Evolutionary conservation across 2,888 invertebrate genomes (phyloP), one percentile per base, ranked within the genome.

Genomic region (Sabatieria punctata): DNA sequence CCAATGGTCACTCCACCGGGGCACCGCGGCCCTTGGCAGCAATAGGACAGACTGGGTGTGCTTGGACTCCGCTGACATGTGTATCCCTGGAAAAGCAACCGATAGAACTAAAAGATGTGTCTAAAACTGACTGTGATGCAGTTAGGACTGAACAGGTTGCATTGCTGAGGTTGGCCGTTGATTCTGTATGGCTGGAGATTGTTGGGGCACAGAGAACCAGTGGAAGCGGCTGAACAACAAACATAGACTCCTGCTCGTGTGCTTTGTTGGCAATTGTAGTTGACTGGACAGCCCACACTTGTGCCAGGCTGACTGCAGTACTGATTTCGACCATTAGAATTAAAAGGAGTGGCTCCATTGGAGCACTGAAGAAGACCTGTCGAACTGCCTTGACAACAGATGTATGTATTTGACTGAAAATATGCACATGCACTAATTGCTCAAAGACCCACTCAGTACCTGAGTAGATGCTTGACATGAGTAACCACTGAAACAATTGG

Each of bases 21-120:
- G 33, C 47, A 47, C 3, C 27, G 18, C 19, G 42, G 37, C 19
- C 13, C 23, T 24, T 41, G 43, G 40, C 47, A 49, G 30, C 49
- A 47, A n/a, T 43, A 37, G 22, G 3, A 6, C 21, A 18, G 41
- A 8, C 11, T 19, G 2, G 39, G 4, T 21, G 23, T 35, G 26
- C 13, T 13, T 4, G 33, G 18, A n/a, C 15, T 8, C 19, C 25
- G 36, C 8, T 27, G 37, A 24, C 47, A 47, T 4, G 4, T 22
- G 43, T 47, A 43, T 2, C 47, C 47, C 43, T 47, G 35, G 2
- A 22, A 4, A 30, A 11, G n/a, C n/a, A n/a, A n/a, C n/a, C n/a
- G n/a, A n/a, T n/a, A n/a, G n/a, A n/a, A n/a, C n/a, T n/a, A n/a
- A n/a, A n/a, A n/a, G n/a, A n/a, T n/a, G n/a, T n/a, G n/a, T n/a